These are phyloP conservation scores for Illadopsis cleaveri DNA, from an alignment of 2,113 vertebrate genomes.

Conservation along the genomic window DNA sequence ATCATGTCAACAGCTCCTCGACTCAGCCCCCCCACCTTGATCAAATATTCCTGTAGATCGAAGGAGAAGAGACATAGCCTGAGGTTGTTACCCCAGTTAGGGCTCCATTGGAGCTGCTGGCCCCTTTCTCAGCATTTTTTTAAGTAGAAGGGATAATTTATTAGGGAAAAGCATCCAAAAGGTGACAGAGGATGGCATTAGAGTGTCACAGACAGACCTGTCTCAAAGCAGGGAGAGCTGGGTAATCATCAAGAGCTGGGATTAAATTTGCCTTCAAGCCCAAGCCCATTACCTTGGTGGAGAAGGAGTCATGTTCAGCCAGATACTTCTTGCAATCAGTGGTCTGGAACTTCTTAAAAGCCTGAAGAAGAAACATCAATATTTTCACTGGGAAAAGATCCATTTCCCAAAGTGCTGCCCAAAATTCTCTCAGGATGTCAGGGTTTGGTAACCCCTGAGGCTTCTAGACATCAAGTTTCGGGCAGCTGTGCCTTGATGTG, in stretches of 20 bases:
- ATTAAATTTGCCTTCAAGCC: neutral
- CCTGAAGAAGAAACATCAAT: neutral
- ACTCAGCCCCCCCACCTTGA: conserved; percentile 51
- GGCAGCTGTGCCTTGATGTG: neutral
- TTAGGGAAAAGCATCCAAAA: neutral
- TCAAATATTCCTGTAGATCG: conserved; percentile 28
- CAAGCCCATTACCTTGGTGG: conserved; percentile 51
- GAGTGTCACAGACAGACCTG: neutral
- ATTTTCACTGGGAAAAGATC: neutral
- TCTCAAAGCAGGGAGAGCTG: neutral
- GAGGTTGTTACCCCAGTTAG: neutral
- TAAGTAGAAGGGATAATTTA: neutral
- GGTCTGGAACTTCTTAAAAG: neutral
- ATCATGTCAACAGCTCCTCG: conserved; percentile 56
- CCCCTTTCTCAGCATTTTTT: neutral
- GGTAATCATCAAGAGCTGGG: too few relatives aligned
- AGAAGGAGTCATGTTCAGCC: conserved; percentile 17
- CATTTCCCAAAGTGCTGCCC: neutral
- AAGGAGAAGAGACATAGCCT: neutral
- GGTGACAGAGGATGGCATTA: too few relatives aligned
- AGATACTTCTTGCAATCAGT: neutral
- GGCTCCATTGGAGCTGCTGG: neutral
- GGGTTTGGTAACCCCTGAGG: neutral
- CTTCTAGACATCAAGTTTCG: neutral
- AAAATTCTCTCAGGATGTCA: neutral